Evolutionary conservation across 1,140 invertebrate genomes (phyloP), one percentile per base, ranked within the genome.

Genomic region (Pseudomyrmex pallidus): DNA sequence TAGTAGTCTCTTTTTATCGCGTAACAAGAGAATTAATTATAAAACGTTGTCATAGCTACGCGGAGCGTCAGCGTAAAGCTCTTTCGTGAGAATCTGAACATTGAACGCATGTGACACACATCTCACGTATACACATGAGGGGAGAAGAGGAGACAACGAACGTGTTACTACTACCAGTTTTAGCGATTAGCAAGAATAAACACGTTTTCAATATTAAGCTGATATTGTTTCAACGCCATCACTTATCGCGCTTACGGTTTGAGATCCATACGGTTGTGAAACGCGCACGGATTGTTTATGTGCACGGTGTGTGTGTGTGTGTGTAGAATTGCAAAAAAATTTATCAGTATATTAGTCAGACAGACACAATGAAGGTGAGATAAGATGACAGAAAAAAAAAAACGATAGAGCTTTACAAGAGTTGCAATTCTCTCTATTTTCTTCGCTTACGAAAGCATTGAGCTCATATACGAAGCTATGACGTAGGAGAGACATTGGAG

Each of bases 271-370:
- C 35, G 35, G 35, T 35, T 35, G 35, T 35, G 35, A 35, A 35
- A 35, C 35, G 35, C 35, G 35, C 35, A 35, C 35, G 35, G 35
- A 35, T 35, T 35, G 35, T 35, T 35, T 35, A 35, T 35, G 35
- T 5, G 35, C 35, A 5, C 35, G 4, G 5, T 35, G 35, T 5
- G 35, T 35, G 35, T 77, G 61, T 77, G 66, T 77, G 50, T 13
- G 48, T 25, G 61, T 35, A 61, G 54, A 74, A 48, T 48, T 74
- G 56, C 20, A 74, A 73, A 76, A 77, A 67, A 44, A 25, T 54
- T 77, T 77, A 77, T 77, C 74, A 67, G 74, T 48, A 35, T 35
- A 54, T 77, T 77, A 77, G 74, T 77, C 74, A 77, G n/a, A 35
- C 35, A 35, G 48, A 44, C 35, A 77, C 62, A 15, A 35, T 48